These are phyloP conservation scores for Hiodon alosoides DNA, from an alignment of 2,113 vertebrate species.

Conservation along the genomic window DNA sequence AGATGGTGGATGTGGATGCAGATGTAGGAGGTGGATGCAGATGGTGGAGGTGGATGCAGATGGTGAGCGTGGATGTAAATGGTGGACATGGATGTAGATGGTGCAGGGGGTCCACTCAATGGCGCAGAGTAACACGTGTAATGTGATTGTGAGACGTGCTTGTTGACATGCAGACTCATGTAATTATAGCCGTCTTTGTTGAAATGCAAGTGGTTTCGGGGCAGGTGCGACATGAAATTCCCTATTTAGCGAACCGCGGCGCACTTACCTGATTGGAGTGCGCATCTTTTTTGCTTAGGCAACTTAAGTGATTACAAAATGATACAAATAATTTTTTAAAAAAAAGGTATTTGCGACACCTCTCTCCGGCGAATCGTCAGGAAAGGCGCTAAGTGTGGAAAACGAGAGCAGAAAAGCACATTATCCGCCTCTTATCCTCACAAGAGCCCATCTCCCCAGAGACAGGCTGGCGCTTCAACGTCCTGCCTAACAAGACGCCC, in stretches of 20 bases:
- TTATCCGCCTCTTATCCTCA: constrained; percentile 9
- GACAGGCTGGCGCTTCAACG: constrained; percentile 4
- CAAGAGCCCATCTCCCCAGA: constrained; percentile 8
- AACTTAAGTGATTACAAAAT: constrained; percentile 11
- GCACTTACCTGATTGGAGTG: constrained; percentile 10
- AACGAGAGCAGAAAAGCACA: constrained; percentile 14
- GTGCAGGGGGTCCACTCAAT: too few relatives aligned
- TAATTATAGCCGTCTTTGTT: constrained; percentile 16
- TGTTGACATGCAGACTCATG: constrained; percentile 6
- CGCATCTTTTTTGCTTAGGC: constrained; percentile 5
- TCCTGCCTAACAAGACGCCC: neutral
- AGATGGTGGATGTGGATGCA: too few relatives aligned
- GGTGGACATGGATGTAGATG: too few relatives aligned
- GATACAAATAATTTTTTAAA: neutral
- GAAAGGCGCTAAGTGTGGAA: constrained; percentile 5
- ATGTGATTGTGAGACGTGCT: constrained; percentile 14
- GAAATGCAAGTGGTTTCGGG: constrained; percentile 3
- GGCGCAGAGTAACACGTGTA: constrained; percentile 5
- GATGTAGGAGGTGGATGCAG: too few relatives aligned
- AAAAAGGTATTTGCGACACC: neutral
- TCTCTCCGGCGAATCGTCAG: neutral
- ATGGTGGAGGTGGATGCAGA: too few relatives aligned
- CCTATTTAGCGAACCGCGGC: neutral
- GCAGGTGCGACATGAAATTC: constrained; percentile 7
- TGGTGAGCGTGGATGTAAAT: too few relatives aligned